Conservation (phyloP, 2,797 vertebrate species). For the Xiphophorus birchmanni region DNA sequence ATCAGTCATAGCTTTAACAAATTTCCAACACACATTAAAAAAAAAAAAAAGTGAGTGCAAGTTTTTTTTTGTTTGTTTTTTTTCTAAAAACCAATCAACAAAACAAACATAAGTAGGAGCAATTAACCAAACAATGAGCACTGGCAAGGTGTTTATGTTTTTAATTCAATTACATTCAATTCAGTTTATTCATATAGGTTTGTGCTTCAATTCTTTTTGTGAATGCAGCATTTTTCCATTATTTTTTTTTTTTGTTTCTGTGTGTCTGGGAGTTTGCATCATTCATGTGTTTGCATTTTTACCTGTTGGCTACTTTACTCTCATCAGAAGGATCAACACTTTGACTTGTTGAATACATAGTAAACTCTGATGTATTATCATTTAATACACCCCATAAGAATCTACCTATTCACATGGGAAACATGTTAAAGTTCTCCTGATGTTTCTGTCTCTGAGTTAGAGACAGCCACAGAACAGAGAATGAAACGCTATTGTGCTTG, state of each 20-base stretch:
- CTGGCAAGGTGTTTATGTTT: neutral
- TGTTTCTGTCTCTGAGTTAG: conserved; percentile 1
- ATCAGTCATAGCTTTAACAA: neutral
- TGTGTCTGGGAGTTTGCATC: too few species aligned
- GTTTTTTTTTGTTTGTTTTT: neutral
- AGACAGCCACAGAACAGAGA: neutral
- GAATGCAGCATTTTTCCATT: too few species aligned
- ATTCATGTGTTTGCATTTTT: neutral
- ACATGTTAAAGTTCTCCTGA: neutral
- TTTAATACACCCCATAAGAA: neutral
- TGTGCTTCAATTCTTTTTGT: too few species aligned
- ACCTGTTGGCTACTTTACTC: neutral
- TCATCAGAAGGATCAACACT: neutral
- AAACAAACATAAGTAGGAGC: neutral
- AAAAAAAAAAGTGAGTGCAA: neutral
- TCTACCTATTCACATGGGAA: conserved; percentile 24
- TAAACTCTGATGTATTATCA: conserved; percentile 20
- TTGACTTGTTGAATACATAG: neutral
- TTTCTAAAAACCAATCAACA: neutral
- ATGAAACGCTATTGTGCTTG: conserved; percentile 39
- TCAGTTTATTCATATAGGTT: neutral
- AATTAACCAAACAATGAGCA: neutral
- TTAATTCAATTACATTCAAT: neutral
- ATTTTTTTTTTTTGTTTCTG: too few species aligned
- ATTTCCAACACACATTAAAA: neutral